Conservation (phyloP, 2,113 vertebrate genomes). For the Chroicocephalus ridibundus region DNA sequence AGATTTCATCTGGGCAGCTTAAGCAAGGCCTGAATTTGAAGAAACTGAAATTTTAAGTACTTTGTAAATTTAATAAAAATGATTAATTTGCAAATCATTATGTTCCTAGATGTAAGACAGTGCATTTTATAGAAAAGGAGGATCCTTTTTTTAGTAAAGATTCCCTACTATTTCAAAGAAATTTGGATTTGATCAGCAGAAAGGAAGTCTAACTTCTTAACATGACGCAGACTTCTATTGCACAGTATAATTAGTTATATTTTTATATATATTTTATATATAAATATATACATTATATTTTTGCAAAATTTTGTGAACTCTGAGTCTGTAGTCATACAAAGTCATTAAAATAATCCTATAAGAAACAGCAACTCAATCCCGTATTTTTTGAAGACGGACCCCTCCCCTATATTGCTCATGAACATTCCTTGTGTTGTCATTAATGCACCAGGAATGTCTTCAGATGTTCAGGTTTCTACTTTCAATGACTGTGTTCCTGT, state of each 20-base stretch:
- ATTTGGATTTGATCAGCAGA: background rate
- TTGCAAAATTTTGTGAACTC: background rate
- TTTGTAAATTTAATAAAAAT: background rate
- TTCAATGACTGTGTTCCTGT: background rate
- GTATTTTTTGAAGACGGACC: background rate
- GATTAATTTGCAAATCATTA: background rate
- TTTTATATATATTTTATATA: background rate
- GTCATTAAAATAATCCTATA: background rate
- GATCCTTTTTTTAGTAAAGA: background rate
- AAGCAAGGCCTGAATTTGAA: background rate
- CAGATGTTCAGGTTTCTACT: background rate
- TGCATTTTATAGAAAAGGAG: background rate
- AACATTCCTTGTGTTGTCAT: background rate
- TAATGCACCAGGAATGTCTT: background rate
- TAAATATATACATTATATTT: background rate
- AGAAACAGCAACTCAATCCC: background rate
- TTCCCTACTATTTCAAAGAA: background rate
- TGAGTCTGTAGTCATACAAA: background rate
- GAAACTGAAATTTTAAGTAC: background rate
- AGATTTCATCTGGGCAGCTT: background rate
- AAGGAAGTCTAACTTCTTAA: background rate
- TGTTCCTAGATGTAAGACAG: background rate
- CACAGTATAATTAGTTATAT: background rate
- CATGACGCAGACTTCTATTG: background rate
- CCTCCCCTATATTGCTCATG: background rate